Conservation (phyloP, 1,140 invertebrate species). For the Drosophila virilis region DNA sequence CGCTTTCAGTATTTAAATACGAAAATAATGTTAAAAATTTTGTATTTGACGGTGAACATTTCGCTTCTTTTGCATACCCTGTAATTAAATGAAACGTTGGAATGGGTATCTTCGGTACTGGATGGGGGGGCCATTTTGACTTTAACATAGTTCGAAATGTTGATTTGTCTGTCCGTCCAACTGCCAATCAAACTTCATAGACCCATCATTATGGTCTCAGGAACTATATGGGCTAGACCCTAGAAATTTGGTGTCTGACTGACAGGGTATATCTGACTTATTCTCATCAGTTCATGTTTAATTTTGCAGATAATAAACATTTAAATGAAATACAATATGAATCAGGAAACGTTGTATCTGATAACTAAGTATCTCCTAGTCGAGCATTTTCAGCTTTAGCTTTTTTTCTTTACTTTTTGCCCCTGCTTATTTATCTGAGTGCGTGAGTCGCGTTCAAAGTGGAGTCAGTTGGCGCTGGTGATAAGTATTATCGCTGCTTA, state of each 20-base stretch:
- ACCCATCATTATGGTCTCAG: neutral
- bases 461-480: conserved; percentile 7
- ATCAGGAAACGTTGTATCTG: too few relatives aligned
- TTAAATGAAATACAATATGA: neutral
- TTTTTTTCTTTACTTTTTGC: neutral
- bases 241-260: neutral
- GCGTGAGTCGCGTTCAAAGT: conserved; percentile 20
- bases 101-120: neutral
- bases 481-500: conserved; percentile 44
- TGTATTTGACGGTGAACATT: conserved; percentile 7
- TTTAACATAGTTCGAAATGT: neutral
- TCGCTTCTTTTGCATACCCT: conserved; percentile 26
- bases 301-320: too few relatives aligned
- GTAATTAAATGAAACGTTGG: neutral
- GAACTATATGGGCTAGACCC: neutral
- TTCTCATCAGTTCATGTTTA: too few relatives aligned
- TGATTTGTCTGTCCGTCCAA: too few relatives aligned
- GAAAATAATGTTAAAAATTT: conserved; percentile 71
- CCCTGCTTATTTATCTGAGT: conserved; percentile 61
- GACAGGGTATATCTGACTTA: neutral
- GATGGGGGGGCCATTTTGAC: neutral
- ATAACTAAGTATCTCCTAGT: neutral
- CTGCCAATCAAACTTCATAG: too few relatives aligned
- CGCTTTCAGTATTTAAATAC: conserved; percentile 81
- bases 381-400: too few relatives aligned